Evolutionary conservation across 2,888 invertebrate species (phyloP).

Genomic region (Oasisia sp.): DNA sequence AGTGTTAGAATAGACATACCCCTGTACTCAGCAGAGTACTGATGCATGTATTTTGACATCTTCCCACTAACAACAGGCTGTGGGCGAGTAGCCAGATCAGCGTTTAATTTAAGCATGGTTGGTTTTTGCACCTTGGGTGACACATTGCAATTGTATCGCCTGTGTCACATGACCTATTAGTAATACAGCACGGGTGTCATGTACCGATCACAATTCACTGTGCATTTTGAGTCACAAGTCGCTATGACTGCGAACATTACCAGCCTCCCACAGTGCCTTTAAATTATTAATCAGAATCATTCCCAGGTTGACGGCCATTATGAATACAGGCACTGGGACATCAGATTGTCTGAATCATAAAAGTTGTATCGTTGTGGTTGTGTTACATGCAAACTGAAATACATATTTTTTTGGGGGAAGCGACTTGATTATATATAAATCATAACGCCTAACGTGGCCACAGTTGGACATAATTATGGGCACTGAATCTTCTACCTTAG

Average conservation of each 20-base stretch:
- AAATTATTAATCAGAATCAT: background rate
- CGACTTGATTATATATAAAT: too few species aligned
- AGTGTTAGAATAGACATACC: too few species aligned
- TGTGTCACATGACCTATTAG: slow-evolving; percentile 3
- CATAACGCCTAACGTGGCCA: too few species aligned
- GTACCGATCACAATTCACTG: background rate
- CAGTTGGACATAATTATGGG: too few species aligned
- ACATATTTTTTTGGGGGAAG: too few species aligned
- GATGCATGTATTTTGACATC: background rate
- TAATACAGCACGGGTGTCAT: background rate
- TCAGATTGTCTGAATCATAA: background rate
- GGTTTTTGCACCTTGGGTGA: background rate
- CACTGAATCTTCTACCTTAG: too few species aligned
- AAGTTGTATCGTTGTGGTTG: too few species aligned
- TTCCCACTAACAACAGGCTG: background rate
- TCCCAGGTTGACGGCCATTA: background rate
- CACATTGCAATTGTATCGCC: background rate
- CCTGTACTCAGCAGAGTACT: too few species aligned
- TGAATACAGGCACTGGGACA: background rate
- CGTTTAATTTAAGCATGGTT: background rate
- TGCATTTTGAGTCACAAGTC: background rate
- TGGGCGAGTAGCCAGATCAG: background rate
- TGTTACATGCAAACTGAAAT: too few species aligned
- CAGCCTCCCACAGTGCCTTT: background rate
- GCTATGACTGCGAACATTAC: background rate